Evolutionary conservation across 2,888 invertebrate genomes (phyloP), one percentile per base, ranked within the genome.

Genomic region (Malthinus seriepunctatus): DNA sequence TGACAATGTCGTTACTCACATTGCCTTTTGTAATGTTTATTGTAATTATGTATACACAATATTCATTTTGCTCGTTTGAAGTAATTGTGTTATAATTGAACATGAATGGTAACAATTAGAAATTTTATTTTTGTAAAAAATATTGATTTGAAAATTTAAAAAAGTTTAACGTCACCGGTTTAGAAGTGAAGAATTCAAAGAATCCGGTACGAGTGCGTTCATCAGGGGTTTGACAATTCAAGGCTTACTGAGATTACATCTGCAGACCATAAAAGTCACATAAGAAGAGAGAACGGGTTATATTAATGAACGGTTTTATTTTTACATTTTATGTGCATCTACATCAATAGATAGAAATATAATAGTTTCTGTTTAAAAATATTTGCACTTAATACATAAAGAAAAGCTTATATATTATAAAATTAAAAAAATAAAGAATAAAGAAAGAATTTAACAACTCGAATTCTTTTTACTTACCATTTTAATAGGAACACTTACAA

Each of bases 171-270:
- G 32, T 32, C 46, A 31, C 46, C 33, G 32, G 48, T 32, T 12
- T 33, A 15, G 10, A 23, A 32, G 35, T 12, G 65, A 67, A 58
- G 70, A 69, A 72, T 72, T 69, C 66, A 62, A 52, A 67, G 72
- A 71, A 72, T 72, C 63, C 65, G 60, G 62, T 65, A 70, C 71
- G 68, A 70, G 71, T 70, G 66, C 70, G 70, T 72, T 69, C 71
- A 71, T 72, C 72, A 71, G 58, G 67, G 65, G 68, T 72, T 71
- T 72, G 72, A 72, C 72, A 71, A 71, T 67, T 68, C 70, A 70
- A 72, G 69, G 69, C 53, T 71, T 64, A 51, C 55, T 31, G 53
- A 56, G 67, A 66, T 66, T 52, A 61, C 54, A 65, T 65, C 64
- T 53, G 42, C 46, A 33, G 35, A 42, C 56, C 49, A 50, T 48